Evolutionary conservation across 2,888 invertebrate genomes (phyloP).

Genomic region (Stegana nigrithorax): DNA sequence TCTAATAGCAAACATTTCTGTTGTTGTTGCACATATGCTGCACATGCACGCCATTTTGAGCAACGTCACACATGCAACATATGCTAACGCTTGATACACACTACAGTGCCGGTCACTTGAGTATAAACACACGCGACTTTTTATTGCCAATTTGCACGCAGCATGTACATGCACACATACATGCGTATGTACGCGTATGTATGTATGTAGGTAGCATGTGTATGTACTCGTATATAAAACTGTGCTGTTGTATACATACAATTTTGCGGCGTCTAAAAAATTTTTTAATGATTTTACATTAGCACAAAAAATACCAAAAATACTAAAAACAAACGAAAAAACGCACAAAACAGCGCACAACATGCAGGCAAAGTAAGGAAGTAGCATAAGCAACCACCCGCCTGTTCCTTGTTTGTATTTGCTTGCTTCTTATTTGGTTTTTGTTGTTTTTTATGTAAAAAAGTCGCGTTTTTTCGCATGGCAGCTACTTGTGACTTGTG

Average conservation of each 20-base stretch:
- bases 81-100: not conserved
- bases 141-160: slow-evolving; percentile 14
- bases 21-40: not conserved
- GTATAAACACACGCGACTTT: not conserved
- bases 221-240: too few relatives aligned
- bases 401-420: not conserved
- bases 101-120: not conserved
- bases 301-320: too few relatives aligned
- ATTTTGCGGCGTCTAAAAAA: too few relatives aligned
- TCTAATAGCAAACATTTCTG: too few relatives aligned
- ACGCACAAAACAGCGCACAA: too few relatives aligned
- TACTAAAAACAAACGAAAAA: not conserved
- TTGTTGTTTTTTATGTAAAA: too few relatives aligned
- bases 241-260: too few relatives aligned
- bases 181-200: not conserved
- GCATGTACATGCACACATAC: not conserved
- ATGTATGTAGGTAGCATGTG: too few relatives aligned
- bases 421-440: too few relatives aligned
- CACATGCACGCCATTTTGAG: slow-evolving; percentile 16
- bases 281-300: not conserved
- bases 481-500: too few relatives aligned
- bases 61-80: not conserved
- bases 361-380: too few relatives aligned
- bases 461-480: too few relatives aligned
- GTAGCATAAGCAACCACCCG: not conserved